Evolutionary conservation across 2,888 invertebrate genomes (phyloP).

Genomic region (Conistra vaccinii): DNA sequence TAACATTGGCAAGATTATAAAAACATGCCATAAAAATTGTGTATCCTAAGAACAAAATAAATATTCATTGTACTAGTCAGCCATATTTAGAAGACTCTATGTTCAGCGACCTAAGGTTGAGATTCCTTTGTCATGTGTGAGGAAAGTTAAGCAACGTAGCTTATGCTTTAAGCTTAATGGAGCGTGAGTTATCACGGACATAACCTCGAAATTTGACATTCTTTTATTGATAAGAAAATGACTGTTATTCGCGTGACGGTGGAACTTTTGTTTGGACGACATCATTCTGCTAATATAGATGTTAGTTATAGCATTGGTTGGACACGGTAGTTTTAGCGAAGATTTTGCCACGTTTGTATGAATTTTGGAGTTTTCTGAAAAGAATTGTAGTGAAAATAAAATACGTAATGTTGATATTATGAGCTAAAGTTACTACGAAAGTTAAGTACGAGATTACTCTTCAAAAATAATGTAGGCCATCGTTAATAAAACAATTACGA

Average conservation of each 20-base stretch:
- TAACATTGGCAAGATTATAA: slow-evolving; percentile 80
- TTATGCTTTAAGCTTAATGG: slow-evolving; percentile 76
- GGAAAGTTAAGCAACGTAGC: slow-evolving; percentile 63
- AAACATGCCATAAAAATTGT: slow-evolving; percentile 79
- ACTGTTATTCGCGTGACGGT: slow-evolving; percentile 62
- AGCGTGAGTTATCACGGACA: slow-evolving; percentile 74
- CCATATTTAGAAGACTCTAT: slow-evolving; percentile 30
- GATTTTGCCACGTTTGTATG: neutral
- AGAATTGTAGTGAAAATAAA: neutral
- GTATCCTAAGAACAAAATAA: slow-evolving; percentile 73
- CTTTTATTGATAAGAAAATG: slow-evolving; percentile 77
- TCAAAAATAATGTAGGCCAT: neutral
- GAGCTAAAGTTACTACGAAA: neutral
- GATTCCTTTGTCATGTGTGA: slow-evolving; percentile 43
- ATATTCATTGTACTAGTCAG: slow-evolving; percentile 66
- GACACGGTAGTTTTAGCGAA: neutral
- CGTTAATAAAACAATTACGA: neutral
- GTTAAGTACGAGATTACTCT: neutral
- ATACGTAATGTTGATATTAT: neutral
- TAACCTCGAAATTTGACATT: slow-evolving; percentile 79
- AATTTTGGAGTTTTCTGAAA: neutral
- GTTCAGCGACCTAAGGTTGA: slow-evolving; percentile 32
- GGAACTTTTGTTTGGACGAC: slow-evolving; percentile 34
- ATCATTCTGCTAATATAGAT: slow-evolving; percentile 36
- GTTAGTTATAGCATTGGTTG: slow-evolving; percentile 9